Conservation (phyloP, 2,113 vertebrate genomes). For the Phycodurus eques region DNA sequence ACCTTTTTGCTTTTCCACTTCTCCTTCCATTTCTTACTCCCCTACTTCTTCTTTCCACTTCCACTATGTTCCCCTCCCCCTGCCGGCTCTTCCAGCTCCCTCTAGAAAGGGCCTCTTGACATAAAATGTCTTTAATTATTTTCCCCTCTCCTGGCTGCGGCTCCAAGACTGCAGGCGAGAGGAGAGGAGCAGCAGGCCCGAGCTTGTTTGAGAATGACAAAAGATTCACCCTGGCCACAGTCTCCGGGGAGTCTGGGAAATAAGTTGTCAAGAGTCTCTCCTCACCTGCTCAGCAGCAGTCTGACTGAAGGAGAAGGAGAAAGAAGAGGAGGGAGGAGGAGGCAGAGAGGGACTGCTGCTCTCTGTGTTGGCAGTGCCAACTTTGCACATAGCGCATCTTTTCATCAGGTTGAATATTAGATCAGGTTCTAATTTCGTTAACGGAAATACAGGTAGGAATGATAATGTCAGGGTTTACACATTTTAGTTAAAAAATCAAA, state of each 20-base stretch:
- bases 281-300: constrained; percentile 66
- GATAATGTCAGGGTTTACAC: neutral
- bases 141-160: constrained; percentile 60
- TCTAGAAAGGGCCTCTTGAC: constrained; percentile 79
- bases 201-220: constrained; percentile 74
- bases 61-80: constrained; percentile 38
- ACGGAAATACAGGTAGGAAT: neutral
- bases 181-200: constrained; percentile 64
- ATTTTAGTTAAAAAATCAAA: constrained; percentile 3
- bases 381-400: neutral
- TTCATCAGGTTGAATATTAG: constrained; percentile 35
- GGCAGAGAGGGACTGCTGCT: constrained; percentile 39
- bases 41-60: constrained; percentile 29
- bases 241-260: constrained; percentile 64
- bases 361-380: constrained; percentile 51
- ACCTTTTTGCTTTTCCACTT: constrained; percentile 28
- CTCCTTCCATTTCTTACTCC: constrained; percentile 38
- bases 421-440: constrained; percentile 19
- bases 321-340: constrained; percentile 27
- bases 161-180: constrained; percentile 61
- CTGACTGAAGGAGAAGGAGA: constrained; percentile 43
- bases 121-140: constrained; percentile 93
- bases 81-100: constrained; percentile 53
- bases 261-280: constrained; percentile 72
- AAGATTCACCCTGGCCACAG: constrained; percentile 62